These are phyloP conservation scores for Harpalus rubripes DNA, from an alignment of 2,888 invertebrate species.

Conservation along the genomic window DNA sequence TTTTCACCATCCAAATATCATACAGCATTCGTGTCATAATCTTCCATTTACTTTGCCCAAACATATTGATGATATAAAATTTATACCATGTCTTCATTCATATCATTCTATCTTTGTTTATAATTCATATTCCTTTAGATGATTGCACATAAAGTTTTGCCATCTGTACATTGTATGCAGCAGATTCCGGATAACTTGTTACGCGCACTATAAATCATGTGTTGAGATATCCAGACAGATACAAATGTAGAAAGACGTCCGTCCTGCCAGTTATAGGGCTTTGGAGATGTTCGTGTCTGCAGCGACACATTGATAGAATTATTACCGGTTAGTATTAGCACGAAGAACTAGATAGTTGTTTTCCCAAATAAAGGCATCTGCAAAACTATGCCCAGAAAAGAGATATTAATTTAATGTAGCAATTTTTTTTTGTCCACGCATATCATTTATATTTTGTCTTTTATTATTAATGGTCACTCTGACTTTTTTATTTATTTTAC, in stretches of 20 bases:
- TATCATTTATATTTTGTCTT: too few relatives aligned
- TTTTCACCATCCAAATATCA: too few relatives aligned
- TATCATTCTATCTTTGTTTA: not conserved
- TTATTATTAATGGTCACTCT: too few relatives aligned
- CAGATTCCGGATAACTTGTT: conserved; percentile 51
- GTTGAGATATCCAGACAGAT: conserved; percentile 59
- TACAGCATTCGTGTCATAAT: too few relatives aligned
- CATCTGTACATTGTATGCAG: conserved; percentile 1
- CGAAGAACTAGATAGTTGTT: not conserved
- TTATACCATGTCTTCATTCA: not conserved
- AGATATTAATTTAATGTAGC: not conserved
- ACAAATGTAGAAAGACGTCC: conserved; percentile 56
- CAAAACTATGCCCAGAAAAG: not conserved
- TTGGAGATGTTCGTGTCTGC: conserved; percentile 19
- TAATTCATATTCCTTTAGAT: not conserved
- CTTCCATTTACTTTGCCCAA: too few relatives aligned
- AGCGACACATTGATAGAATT: conserved; percentile 1
- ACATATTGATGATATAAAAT: too few relatives aligned
- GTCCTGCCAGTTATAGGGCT: conserved; percentile 19
- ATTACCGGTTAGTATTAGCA: not conserved
- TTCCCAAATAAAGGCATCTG: not conserved
- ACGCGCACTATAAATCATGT: conserved; percentile 53
- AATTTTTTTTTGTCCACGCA: too few relatives aligned
- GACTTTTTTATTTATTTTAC: too few relatives aligned
- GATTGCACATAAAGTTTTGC: not conserved